Base-by-base conservation (phyloP, 2,113 vertebrate species). In the Hydrochoerus hydrochaeris region DNA sequence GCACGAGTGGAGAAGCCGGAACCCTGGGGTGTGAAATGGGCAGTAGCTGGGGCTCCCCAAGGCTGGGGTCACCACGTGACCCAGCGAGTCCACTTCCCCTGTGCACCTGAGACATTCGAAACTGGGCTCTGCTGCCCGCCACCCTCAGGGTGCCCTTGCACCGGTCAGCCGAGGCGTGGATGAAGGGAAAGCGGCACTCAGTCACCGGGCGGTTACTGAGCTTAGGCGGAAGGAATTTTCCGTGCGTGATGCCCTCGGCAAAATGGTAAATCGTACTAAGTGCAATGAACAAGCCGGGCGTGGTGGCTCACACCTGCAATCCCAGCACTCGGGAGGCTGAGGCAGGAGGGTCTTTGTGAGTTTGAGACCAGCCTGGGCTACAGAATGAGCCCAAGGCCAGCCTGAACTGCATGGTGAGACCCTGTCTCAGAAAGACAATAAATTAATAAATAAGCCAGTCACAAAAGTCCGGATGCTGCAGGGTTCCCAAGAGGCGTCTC, bases 161-260 rank as follows among this genome's bases (percentile, higher is more conserved):
- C 8, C 41, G 24, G 2, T 46, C 41, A 0, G 5, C 12, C 4
- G 38, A 20, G 2, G 41, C 28, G 24, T 1, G 2, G 44, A 46
- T 5, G 16, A 30, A 30, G 73, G 13, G 28, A 77, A 28, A 0
- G 3, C 1, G 19, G 38, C 13, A 12, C 35, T 3, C 32, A 5
- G 4, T 20, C 11, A 12, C 69, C 19, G 9, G 0, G 52, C 17
- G 71, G 57, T 62, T 54, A 20, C 14, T 94, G 41, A n/a, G 49
- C 93, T 69, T 65, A 28, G 17, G 54, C 71, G 38, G 32, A 85
- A 73, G 46, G 69, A 71, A 52, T 14, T 17, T 14, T 57, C n/a
- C 62, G 22, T 8, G 38, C 20, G 71, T 57, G 69, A 57, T 75
- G 49, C 30, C 32, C 20, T 26, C 26, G 75, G 81, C 22, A 67